Conservation (phyloP, 1,140 invertebrate species). For the Bombus sylvicola region DNA sequence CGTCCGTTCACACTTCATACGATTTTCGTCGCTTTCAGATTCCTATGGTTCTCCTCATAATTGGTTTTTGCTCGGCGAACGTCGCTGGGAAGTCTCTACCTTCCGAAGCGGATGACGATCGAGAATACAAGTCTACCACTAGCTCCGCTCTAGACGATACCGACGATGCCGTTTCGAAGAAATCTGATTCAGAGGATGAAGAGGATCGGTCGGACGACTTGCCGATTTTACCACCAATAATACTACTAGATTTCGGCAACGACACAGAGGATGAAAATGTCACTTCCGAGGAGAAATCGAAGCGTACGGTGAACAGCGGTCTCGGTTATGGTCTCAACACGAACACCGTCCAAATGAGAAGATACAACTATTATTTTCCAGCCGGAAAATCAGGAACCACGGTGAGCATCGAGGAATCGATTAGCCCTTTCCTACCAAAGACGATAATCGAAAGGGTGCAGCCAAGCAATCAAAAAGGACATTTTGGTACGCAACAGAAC, state of each 20-base stretch:
- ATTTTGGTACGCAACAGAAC: not conserved
- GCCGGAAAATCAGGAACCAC: constrained; percentile 77
- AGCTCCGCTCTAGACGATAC: not conserved
- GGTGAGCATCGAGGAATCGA: constrained; percentile 80
- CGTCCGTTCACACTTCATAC: constrained; percentile 19
- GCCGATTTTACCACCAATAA: constrained; percentile 78
- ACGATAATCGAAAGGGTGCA: constrained; percentile 77
- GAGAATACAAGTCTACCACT: no score
- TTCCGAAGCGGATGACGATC: constrained; percentile 13
- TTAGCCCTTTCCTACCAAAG: constrained; percentile 77
- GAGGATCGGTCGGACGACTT: constrained; percentile 39
- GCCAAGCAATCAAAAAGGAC: constrained; percentile 45
- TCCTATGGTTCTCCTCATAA: constrained; percentile 64
- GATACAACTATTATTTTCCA: constrained; percentile 80
- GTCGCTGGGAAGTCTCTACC: constrained; percentile 17
- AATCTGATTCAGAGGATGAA: not conserved
- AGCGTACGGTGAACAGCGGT: constrained; percentile 75
- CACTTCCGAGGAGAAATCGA: constrained; percentile 76
- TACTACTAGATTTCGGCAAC: constrained; percentile 78
- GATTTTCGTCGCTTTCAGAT: constrained; percentile 71
- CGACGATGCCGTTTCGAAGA: not conserved
- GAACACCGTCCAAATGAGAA: constrained; percentile 75
- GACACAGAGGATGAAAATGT: constrained; percentile 58
- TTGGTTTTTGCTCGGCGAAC: constrained; percentile 29
- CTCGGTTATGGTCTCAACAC: constrained; percentile 77